Percentiles rank a stretch among this genome's conserved stretches.
Evolutionary conservation across 2,888 invertebrate species (phyloP).

Genomic region (Drepanosiphum platanoidis): DNA sequence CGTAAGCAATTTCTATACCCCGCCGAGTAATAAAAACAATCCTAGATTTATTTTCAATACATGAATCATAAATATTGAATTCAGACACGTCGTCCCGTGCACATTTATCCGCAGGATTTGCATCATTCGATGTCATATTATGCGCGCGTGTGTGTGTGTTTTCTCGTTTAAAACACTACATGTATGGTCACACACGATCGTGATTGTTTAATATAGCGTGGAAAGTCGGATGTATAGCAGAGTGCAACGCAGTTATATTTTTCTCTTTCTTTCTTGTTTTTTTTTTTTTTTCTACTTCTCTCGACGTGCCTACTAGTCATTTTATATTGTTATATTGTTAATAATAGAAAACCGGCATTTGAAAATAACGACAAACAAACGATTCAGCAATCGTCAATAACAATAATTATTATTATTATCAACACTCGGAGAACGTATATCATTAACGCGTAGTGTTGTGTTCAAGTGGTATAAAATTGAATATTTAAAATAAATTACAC

Average conservation of each 20-base stretch:
- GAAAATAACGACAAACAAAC: not conserved
- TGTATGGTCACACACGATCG: slow-evolving; percentile 49
- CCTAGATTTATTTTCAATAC: slow-evolving; percentile 21
- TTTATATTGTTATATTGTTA: not conserved
- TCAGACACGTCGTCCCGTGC: not conserved
- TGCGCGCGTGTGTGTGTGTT: not conserved
- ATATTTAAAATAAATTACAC: not conserved
- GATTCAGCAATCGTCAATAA: not conserved
- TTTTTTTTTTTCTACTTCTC: not conserved
- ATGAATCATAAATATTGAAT: slow-evolving; percentile 21
- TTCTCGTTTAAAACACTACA: not conserved
- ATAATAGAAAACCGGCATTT: not conserved
- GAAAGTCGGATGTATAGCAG: slow-evolving; percentile 31
- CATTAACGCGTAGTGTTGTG: not conserved
- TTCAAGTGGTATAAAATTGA: not conserved
- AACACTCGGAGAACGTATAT: not conserved
- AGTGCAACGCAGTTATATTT: not conserved
- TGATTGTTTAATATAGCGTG: slow-evolving; percentile 37
- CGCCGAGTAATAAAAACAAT: not conserved
- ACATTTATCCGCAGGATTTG: slow-evolving; percentile 31
- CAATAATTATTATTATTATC: no score
- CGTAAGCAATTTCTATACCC: slow-evolving; percentile 1
- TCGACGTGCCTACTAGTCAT: not conserved
- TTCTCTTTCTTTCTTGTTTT: not conserved
- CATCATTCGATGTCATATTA: not conserved